These are phyloP conservation scores for Dryococelus australis DNA, from an alignment of 2,888 invertebrate species.

Conservation along the genomic window DNA sequence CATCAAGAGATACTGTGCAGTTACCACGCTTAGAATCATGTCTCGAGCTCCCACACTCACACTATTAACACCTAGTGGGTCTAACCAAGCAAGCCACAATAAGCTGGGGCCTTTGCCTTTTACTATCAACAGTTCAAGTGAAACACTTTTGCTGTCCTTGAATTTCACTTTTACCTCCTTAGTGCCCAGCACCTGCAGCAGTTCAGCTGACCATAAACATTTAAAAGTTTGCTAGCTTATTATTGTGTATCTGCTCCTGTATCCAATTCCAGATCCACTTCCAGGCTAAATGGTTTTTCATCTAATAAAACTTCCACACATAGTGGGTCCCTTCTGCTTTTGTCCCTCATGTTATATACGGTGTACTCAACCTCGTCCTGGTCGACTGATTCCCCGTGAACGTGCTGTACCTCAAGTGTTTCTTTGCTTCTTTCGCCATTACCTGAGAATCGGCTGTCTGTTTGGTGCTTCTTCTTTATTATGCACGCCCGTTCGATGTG, in stretches of 20 bases:
- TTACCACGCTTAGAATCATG: no score
- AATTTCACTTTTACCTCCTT: background rate
- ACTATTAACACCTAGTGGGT: background rate
- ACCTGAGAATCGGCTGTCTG: no score
- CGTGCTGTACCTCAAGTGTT: background rate
- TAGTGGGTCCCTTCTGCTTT: background rate
- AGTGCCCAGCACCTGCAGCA: background rate
- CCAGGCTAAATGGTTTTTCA: background rate
- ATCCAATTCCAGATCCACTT: no score
- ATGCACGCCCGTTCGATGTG: no score
- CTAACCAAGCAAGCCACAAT: background rate
- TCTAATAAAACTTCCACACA: background rate
- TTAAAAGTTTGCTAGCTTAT: background rate
- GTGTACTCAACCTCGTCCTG: background rate
- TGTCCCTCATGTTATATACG: background rate
- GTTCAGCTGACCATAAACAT: background rate
- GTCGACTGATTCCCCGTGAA: background rate
- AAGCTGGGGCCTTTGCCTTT: background rate
- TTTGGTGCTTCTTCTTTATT: background rate
- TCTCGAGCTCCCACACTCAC: background rate
- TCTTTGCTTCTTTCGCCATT: background rate
- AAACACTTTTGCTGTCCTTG: background rate
- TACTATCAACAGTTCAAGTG: background rate
- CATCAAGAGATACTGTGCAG: background rate
- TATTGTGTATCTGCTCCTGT: background rate